Percentiles rank a stretch among this genome's conserved stretches.
Evolutionary conservation across 2,797 vertebrate genomes (phyloP).

Genomic region (Enteromius fasciolatus): DNA sequence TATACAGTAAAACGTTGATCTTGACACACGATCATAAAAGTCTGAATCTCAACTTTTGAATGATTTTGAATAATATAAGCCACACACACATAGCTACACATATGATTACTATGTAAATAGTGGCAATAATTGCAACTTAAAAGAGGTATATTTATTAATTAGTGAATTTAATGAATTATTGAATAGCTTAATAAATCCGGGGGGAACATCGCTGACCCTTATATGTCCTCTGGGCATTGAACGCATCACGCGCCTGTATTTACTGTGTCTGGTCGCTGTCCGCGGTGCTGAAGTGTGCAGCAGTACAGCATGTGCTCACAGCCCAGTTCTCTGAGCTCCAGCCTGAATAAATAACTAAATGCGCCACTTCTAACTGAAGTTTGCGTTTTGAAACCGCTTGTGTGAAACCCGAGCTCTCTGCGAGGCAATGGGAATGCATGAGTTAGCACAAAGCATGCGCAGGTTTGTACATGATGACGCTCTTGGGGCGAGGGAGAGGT

Average conservation of each 20-base stretch:
- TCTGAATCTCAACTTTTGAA: background rate
- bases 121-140: background rate
- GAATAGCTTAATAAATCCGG: background rate
- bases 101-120: background rate
- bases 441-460: slow-evolving; percentile 67
- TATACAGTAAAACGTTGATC: background rate
- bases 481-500: slow-evolving; percentile 38
- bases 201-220: background rate
- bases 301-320: background rate
- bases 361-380: background rate
- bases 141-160: background rate
- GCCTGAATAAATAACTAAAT: slow-evolving; percentile 7
- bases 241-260: background rate
- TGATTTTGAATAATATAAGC: background rate
- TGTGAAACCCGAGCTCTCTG: slow-evolving; percentile 31
- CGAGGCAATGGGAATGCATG: slow-evolving; percentile 61
- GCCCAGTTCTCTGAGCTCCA: background rate
- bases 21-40: background rate
- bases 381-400: background rate
- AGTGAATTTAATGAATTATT: background rate
- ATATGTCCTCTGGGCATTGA: background rate
- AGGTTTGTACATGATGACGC: slow-evolving; percentile 67
- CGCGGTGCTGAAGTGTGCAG: slow-evolving; percentile 65
- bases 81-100: background rate
- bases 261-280: slow-evolving; percentile 61